Percentiles rank a stretch among this genome's conserved stretches.
phyloP scores from a whole-genome alignment of 2,888 invertebrate species.

The Metallyticus violacea region DNA sequence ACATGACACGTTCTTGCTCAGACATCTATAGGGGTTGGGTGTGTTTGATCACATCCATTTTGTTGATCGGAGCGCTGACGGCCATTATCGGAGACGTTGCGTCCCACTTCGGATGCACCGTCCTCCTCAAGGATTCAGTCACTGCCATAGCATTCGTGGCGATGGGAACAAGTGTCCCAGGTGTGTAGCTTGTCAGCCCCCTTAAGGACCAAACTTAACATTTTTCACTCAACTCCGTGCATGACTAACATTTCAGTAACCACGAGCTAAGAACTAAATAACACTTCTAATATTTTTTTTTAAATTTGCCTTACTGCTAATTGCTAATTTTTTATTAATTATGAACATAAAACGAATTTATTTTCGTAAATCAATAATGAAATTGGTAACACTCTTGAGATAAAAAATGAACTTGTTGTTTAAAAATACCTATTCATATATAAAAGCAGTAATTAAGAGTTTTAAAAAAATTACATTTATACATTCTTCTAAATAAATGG shows the following conservation, averaged over 20 bases:
- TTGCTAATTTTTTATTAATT: no score
- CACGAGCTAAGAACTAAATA: no score
- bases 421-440: no score
- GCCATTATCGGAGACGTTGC: constrained; percentile 97
- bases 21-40: constrained; percentile 92
- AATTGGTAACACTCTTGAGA: no score
- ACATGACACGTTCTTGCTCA: neutral
- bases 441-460: neutral
- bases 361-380: no score
- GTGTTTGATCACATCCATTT: constrained; percentile 89
- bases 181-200: constrained; percentile 48
- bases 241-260: no score
- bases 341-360: no score
- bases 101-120: constrained; percentile 94
- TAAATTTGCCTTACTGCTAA: no score
- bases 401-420: no score
- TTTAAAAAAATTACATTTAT: neutral
- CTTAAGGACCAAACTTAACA: neutral
- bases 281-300: no score
- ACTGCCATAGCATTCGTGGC: constrained; percentile 98
- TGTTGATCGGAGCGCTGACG: constrained; percentile 90
- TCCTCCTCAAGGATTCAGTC: constrained; percentile 94
- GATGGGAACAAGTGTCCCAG: constrained; percentile 97
- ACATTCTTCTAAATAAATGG: neutral
- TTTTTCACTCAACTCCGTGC: neutral